Evolutionary conservation across 2,113 vertebrate genomes (phyloP).

Genomic region (Chelonoidis abingdonii): DNA sequence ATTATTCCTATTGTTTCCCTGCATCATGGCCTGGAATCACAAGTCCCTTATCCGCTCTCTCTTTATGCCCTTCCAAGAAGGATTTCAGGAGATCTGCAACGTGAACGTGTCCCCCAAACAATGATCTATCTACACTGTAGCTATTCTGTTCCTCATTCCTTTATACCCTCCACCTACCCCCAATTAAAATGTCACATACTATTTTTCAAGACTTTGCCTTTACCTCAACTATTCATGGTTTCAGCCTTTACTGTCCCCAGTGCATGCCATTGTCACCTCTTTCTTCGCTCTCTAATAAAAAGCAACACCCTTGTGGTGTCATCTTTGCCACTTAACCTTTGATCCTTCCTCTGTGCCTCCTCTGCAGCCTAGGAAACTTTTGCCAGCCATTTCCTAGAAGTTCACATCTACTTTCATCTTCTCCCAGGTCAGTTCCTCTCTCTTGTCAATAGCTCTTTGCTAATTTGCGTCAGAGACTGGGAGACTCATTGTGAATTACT

Average conservation of each 20-base stretch:
- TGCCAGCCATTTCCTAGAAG: constrained; percentile 21
- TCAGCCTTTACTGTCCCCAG: not conserved
- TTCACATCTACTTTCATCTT: not conserved
- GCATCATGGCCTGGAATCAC: not conserved
- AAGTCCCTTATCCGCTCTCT: not conserved
- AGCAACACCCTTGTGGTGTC: not conserved
- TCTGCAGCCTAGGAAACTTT: not conserved
- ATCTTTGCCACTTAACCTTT: constrained; percentile 13
- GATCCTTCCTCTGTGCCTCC: not conserved
- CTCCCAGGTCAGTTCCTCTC: not conserved
- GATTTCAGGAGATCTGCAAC: not conserved
- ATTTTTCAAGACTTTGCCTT: not conserved
- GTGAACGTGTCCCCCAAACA: not conserved
- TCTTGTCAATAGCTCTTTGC: not conserved
- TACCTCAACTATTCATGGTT: not conserved
- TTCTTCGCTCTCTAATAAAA: not conserved
- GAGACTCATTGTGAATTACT: not conserved
- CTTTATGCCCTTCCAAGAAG: not conserved
- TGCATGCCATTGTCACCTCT: not conserved
- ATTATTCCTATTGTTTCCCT: not conserved
- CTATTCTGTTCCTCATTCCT: not conserved
- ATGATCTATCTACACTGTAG: not conserved
- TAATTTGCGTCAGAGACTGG: not conserved
- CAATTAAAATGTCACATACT: not conserved
- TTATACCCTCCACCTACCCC: not conserved